Base-by-base conservation (phyloP, 2,113 vertebrate species). In the Apeltes quadracus region DNA sequence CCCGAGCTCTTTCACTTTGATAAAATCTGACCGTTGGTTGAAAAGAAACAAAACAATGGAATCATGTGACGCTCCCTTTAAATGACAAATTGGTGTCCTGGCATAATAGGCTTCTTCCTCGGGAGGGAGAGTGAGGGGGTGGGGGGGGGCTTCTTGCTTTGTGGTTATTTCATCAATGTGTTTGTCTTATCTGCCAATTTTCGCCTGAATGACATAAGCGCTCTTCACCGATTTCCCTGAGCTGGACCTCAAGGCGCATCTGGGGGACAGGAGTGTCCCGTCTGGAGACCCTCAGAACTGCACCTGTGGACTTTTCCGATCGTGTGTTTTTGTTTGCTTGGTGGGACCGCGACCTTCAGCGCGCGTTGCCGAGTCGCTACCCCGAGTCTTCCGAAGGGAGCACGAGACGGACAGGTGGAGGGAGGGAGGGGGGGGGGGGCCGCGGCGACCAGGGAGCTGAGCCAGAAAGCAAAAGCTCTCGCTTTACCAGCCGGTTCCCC, bases 131-230 rank as follows among this genome's bases (percentile, higher is more conserved):
- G 16, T 2, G 5, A 29, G 29, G 29, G 29, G 29, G 29, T 2
- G 29, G 29, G 29, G 29, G 29, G 29, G 29, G 29, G 29, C 2
- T 29, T 2, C 29, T n/a, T n/a, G n/a, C n/a, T n/a, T n/a, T n/a
- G n/a, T 25, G 12, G 13, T 71, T 51, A 72, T 75, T 69, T 51
- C 3, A 57, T 59, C 11, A 32, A 7, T 18, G 29, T 23, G 16
- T 72, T 36, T 56, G 7, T 57, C 44, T 76, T 41, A 32, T 0
- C 55, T 36, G 44, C 57, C n/a, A 44, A 51, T 56, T 22, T 44
- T 61, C 10, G 1, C 43, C 29, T 25, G 46, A 72, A 77, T 64
- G 27, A 50, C 46, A 41, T 7, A 14, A 25, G 50, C 12, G 22
- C 50, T 53, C 14, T 22, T 50, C 48, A 22, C 3, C 10, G 46